Percentiles rank a stretch among this genome's conserved stretches.
Conservation (phyloP, 2,888 invertebrate genomes). For the Drepanosiphum platanoidis region DNA sequence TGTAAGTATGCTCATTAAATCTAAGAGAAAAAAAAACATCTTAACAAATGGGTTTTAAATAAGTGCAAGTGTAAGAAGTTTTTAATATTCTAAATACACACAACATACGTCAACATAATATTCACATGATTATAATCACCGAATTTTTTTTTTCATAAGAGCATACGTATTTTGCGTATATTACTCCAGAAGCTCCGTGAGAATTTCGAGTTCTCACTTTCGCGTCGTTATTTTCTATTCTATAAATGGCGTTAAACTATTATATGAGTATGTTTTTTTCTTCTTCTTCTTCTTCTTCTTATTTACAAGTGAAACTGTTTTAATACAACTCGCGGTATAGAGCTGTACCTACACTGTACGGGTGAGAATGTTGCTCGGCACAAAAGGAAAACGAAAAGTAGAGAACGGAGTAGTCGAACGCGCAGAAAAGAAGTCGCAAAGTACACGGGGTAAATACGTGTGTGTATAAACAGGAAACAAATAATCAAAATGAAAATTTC, state of each 20-base stretch:
- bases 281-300: not conserved
- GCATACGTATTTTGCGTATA: not conserved
- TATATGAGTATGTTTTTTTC: not conserved
- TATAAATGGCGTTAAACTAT: constrained; percentile 29
- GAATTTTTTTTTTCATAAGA: not conserved
- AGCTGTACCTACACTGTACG: not conserved
- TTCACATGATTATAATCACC: not conserved
- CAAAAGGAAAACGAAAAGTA: constrained; percentile 1
- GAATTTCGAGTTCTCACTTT: constrained; percentile 51
- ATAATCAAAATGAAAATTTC: not conserved
- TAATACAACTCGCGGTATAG: constrained; percentile 1
- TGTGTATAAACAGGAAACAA: not conserved
- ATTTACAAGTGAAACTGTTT: constrained; percentile 43
- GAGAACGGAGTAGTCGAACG: not conserved
- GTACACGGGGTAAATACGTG: not conserved
- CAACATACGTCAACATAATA: not conserved
- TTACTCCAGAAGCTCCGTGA: constrained; percentile 4
- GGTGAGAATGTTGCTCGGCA: constrained; percentile 15
- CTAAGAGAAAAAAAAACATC: not conserved
- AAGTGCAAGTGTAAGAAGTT: not conserved
- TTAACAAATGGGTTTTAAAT: not conserved
- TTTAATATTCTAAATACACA: not conserved
- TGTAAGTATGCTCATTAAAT: not conserved
- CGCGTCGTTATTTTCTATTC: constrained; percentile 48
- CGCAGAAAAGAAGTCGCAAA: not conserved